Evolutionary conservation across 2,113 vertebrate species (phyloP), one percentile per base, ranked within the genome.

Genomic region (Chloebia gouldiae): DNA sequence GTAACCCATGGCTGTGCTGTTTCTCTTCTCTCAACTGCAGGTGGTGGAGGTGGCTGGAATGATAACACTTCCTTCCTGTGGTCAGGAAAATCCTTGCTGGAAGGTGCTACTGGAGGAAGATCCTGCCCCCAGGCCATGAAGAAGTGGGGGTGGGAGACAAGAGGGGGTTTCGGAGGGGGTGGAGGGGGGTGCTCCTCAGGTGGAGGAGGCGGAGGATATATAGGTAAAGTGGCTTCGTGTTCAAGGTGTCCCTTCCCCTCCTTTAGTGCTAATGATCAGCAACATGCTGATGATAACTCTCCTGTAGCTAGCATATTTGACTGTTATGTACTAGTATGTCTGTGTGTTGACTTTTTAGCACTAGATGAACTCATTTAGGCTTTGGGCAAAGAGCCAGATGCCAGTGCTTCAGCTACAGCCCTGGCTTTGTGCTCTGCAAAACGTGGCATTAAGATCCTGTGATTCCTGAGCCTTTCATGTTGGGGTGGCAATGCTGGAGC

Each of bases 21-120:
- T 49, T 93, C 72, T 95, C 66, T 95, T 98, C 86, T 97, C 59
- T 97, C 50, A 93, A 63, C 97, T 90, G 88, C 98, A 99, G 99
- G 99, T 97, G 99, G 99, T 90, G 99, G 99, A 93, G 99, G 99
- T 92, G 99, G 99, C 91, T 99, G 99, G 99, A 99, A 98, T 95
- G 99, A 99, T 98, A 98, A 97, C 88, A 95, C 96, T 96, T 98
- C 99, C 91, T 97, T 98, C 96, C 98, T 98, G 96, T 98, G 98
- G 97, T 99, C 99, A 25, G 99, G 99, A 96, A 99, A 98, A 79
- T 99, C 99, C 33, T 98, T 99, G 95, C 95, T 99, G 96, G 98
- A 99, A 94, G 99, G 99, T 65, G 99, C 98, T 93, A 98, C 98
- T 71, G 99, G 99, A 96, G 99, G 99, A 96, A 98, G 99, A 96